A percentile compares a stretch with the other conserved stretches of the same genome.
phyloP scores from a whole-genome alignment of 2,113 vertebrate genomes.

The Pipra filicauda region DNA sequence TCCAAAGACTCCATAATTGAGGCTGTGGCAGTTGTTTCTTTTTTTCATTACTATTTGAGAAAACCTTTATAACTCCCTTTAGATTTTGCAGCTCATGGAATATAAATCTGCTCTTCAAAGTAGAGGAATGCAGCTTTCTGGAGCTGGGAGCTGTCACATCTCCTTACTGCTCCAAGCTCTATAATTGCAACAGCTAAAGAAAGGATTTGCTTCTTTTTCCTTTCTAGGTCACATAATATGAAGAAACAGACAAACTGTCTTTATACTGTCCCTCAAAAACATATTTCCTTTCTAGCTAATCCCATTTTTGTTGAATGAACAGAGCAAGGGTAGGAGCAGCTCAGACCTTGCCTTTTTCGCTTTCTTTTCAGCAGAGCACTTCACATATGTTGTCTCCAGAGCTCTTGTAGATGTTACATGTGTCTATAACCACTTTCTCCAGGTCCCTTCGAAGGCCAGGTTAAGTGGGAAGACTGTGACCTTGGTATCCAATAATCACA shows the following conservation, averaged over 20 bases:
- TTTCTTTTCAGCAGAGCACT: not conserved
- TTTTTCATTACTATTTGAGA: not conserved
- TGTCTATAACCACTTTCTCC: not conserved
- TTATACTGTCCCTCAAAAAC: not conserved
- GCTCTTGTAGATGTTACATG: not conserved
- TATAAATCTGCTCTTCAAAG: conserved; percentile 40
- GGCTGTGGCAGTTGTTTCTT: not conserved
- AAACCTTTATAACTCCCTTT: conserved; percentile 12
- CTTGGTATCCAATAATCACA: not conserved
- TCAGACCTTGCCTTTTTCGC: not conserved
- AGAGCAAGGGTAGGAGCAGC: not conserved
- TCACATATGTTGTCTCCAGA: not conserved
- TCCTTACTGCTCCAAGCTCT: conserved; percentile 3
- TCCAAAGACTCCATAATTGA: not conserved
- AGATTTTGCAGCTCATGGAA: conserved; percentile 40
- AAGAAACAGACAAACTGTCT: not conserved
- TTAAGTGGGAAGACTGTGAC: not conserved
- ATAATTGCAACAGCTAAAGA: conserved; percentile 10
- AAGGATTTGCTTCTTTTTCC: not conserved
- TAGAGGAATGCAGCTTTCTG: not conserved
- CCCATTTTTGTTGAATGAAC: not conserved
- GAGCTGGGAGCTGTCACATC: not conserved
- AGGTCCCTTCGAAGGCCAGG: not conserved
- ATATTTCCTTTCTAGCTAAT: not conserved
- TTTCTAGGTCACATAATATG: not conserved